Base-by-base conservation (phyloP, 2,113 vertebrate species). In the Paedocypris sp. region DNA sequence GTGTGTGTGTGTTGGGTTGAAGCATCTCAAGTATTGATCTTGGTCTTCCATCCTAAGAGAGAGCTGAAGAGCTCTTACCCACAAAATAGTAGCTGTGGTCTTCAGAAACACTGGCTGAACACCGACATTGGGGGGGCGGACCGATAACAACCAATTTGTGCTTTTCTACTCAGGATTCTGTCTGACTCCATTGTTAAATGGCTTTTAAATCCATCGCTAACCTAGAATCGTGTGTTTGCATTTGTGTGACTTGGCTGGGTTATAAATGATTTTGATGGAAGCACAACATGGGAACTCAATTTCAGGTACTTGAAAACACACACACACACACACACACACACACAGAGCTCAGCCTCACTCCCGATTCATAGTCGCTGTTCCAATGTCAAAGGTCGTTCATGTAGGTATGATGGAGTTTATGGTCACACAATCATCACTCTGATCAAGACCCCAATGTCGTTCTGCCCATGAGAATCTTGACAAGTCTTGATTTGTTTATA, bases 211-310 rank as follows among this genome's bases (percentile, higher is more conserved):
- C 26, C 36, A 18, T 35, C 53, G 28, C 13, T 46, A 54, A 33
- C 31, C 20, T 23, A 6, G 61, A 45, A 33, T 31, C 9, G 3
- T 35, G 29, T 43, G 48, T 32, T 62, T 38, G 48, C 38, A 2
- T 28, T 32, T 35, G 19, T 45, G 39, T 53, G 20, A 32, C 13
- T 15, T 19, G 28, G n/a, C 70, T n/a, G 62, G 78, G 75, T 78
- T 67, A 64, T 69, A 75, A 81, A 82, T 72, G 75, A 50, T 45
- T 31, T 67, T 72, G 66, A 63, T 73, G 76, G 71, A 69, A 78
- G 70, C 28, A 32, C 19, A 36, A 39, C 41, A 62, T 54, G 52
- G 59, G 60, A 74, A 39, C 25, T 15, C 60, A 68, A 66, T 70
- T 60, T 70, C 72, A 66, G 58, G 65, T 70, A 48, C 39, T 58